phyloP scores from a whole-genome alignment of 2,113 vertebrate species.

The Oplegnathus fasciatus region DNA sequence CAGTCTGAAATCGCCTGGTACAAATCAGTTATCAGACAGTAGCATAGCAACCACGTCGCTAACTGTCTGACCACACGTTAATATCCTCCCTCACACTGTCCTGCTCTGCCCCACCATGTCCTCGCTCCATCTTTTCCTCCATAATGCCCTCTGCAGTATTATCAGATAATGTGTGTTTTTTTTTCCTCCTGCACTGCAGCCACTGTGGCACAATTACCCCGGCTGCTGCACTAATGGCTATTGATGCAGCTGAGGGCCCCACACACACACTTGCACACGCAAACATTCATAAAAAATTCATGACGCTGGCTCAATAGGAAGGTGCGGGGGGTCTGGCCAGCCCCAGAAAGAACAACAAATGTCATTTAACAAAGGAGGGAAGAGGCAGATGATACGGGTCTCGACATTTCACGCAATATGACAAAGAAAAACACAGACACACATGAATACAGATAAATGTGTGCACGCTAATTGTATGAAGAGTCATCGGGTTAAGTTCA shows the following conservation, averaged over 20 bases:
- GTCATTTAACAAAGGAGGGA: slow-evolving; percentile 67
- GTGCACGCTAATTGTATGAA: not conserved
- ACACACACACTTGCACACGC: slow-evolving; percentile 57
- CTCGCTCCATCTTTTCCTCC: slow-evolving; percentile 61
- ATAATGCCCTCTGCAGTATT: slow-evolving; percentile 78
- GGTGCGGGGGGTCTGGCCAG: slow-evolving; percentile 68
- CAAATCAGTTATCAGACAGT: slow-evolving; percentile 47
- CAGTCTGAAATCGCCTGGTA: slow-evolving; percentile 45
- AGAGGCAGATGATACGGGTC: slow-evolving; percentile 46
- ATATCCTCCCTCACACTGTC: slow-evolving; percentile 54
- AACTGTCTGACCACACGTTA: slow-evolving; percentile 52
- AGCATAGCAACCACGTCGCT: slow-evolving; percentile 50
- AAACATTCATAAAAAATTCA: slow-evolving; percentile 84
- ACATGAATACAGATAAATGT: not conserved
- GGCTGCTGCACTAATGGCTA: slow-evolving; percentile 84
- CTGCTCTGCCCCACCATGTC: slow-evolving; percentile 50
- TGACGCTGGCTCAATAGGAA: slow-evolving; percentile 76
- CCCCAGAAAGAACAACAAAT: slow-evolving; percentile 75
- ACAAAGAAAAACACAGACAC: slow-evolving; percentile 1
- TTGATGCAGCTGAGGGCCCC: slow-evolving; percentile 76
- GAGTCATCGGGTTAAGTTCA: not conserved
- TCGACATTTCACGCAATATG: not conserved
- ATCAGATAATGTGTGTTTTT: slow-evolving; percentile 75
- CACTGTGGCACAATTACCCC: slow-evolving; percentile 82
- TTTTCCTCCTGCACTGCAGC: slow-evolving; percentile 69